Percentiles rank a stretch among this genome's conserved stretches.
These are phyloP conservation scores for Trichogramma dendrolimi DNA, from an alignment of 2,888 invertebrate species.

Conservation along the genomic window DNA sequence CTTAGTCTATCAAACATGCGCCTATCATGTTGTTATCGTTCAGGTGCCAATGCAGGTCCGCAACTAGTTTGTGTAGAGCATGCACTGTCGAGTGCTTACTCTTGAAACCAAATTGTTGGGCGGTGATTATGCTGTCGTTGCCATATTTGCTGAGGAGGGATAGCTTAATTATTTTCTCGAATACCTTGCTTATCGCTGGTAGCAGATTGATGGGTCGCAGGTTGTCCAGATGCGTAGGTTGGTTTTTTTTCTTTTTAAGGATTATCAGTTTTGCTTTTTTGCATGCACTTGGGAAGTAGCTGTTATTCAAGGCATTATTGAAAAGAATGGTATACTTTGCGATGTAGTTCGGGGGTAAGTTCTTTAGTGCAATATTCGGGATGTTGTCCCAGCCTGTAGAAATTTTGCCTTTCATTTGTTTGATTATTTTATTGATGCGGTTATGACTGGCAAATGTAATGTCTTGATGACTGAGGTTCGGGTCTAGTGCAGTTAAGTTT, in stretches of 20 bases:
- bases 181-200: constrained; percentile 33
- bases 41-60: constrained; percentile 16
- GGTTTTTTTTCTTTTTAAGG: constrained; percentile 22
- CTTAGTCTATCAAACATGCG: constrained; percentile 23
- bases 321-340: constrained; percentile 21
- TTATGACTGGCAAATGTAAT: no score
- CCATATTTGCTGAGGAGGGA: neutral
- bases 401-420: constrained; percentile 27
- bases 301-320: constrained; percentile 32
- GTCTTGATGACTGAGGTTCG: no score
- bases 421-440: no score
- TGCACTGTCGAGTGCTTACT: constrained; percentile 29
- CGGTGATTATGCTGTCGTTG: constrained; percentile 22
- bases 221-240: constrained; percentile 13
- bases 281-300: constrained; percentile 34
- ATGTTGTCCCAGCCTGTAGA: constrained; percentile 24
- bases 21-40: constrained; percentile 11
- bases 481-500: no score
- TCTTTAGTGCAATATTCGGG: constrained; percentile 20
- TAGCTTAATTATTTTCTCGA: constrained; percentile 29
- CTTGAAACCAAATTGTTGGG: constrained; percentile 31
- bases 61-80: constrained; percentile 22
- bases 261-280: constrained; percentile 33
- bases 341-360: constrained; percentile 2
- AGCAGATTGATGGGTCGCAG: constrained; percentile 34